Conservation (phyloP, 2,888 invertebrate genomes). For the Drosophila putrida region DNA sequence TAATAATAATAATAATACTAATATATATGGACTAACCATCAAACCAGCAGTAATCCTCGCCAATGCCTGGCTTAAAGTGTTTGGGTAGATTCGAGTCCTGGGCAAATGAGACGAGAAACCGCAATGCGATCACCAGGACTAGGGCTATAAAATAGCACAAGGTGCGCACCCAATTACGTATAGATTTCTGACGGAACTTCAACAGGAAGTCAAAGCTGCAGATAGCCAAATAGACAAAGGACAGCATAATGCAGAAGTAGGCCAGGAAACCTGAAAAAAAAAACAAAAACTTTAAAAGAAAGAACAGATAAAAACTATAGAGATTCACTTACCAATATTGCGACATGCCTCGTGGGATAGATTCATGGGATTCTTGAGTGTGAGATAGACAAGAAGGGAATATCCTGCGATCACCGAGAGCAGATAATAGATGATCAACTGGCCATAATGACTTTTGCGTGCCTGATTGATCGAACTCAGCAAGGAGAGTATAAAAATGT, state of each 20-base stretch:
- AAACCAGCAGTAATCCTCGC: slow-evolving; percentile 80
- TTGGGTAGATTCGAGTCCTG: slow-evolving; percentile 75
- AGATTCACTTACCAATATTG: slow-evolving; percentile 64
- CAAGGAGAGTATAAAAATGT: slow-evolving; percentile 70
- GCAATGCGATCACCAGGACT: slow-evolving; percentile 56
- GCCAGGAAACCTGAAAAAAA: slow-evolving; percentile 69
- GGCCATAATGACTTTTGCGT: slow-evolving; percentile 76
- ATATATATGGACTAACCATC: slow-evolving; percentile 52
- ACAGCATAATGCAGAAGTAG: slow-evolving; percentile 76
- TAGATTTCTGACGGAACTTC: slow-evolving; percentile 63
- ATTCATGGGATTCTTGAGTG: slow-evolving; percentile 77
- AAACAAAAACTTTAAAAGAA: not conserved
- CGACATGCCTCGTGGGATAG: slow-evolving; percentile 73
- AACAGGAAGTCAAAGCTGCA: slow-evolving; percentile 77
- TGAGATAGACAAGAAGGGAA: slow-evolving; percentile 71
- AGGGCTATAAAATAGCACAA: slow-evolving; percentile 56
- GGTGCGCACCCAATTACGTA: slow-evolving; percentile 71
- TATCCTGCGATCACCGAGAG: slow-evolving; percentile 68
- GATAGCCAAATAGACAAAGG: slow-evolving; percentile 73
- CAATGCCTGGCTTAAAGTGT: slow-evolving; percentile 77
- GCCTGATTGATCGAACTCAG: slow-evolving; percentile 73
- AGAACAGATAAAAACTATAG: accelerated
- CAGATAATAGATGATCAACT: slow-evolving; percentile 76
- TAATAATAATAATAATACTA: too few relatives aligned
- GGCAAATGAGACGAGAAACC: slow-evolving; percentile 69